Evolutionary conservation across 2,113 vertebrate species (phyloP), one percentile per base, ranked within the genome.

Genomic region (Takifugu bimaculatus): DNA sequence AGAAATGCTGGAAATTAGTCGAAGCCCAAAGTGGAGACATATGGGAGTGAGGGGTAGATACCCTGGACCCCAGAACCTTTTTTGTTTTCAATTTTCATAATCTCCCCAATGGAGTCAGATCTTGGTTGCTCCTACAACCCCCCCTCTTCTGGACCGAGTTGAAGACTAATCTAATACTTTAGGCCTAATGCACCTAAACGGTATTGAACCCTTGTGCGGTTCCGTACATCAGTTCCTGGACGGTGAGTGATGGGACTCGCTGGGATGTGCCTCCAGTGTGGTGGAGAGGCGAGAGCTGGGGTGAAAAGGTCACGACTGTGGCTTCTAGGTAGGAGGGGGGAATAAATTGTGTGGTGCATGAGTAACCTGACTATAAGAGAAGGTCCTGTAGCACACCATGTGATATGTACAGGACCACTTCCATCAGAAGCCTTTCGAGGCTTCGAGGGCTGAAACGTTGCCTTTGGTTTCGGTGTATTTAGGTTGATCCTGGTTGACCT

Each of bases 121-220:
- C 20, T 20, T 20, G 20, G 20, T 20, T 20, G 20, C 20, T 20
- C 20, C 20, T 60, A 68, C 69, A 72, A 77, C 57, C 55, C 35
- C 13, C 66, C 75, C 83, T 75, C 85, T 86, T 80, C 61, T 50
- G 75, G 60, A 77, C 79, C 81, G 68, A 88, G 82, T 80, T 81
- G 74, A 75, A 71, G 60, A 70, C 80, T 87, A 84, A 88, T 85
- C 86, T 83, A 69, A 75, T 85, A 80, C 80, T 83, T 75, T 80
- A 77, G 77, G 58, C 70, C 63, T 85, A 83, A 87, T 83, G 85
- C 85, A 87, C 88, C 86, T 87, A 87, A 87, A 77, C 56, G 50
- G 81, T 83, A 86, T 83, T 85, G 79, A 89, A 72, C 69, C 61
- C 44, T 71, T 74, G 81, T 67, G 60, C 72, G 7, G 72, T 63